Percentiles rank a stretch among this genome's conserved stretches.
These are phyloP conservation scores for Mechanitis messenoides DNA, from an alignment of 2,888 invertebrate species.

Conservation along the genomic window DNA sequence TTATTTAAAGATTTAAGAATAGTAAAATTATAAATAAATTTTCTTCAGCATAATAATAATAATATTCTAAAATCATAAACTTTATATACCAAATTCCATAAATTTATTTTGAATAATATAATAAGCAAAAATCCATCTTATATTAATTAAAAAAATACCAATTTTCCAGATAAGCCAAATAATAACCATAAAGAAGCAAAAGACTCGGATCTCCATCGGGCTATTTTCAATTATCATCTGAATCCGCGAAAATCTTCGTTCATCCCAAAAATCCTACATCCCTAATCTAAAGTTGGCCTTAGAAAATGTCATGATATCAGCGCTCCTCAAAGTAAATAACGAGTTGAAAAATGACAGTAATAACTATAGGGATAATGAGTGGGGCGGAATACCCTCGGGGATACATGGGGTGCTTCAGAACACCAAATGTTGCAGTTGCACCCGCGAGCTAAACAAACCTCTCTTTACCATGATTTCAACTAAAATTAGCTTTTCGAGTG, in stretches of 20 bases:
- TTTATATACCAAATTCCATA: background rate
- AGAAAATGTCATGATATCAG: slow-evolving; percentile 74
- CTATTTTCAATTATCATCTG: slow-evolving; percentile 68
- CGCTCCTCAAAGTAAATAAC: slow-evolving; percentile 74
- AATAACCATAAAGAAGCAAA: slow-evolving; percentile 16
- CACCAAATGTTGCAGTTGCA: slow-evolving; percentile 65
- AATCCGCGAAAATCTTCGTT: slow-evolving; percentile 55
- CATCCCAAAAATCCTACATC: slow-evolving; percentile 57
- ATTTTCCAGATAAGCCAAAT: background rate
- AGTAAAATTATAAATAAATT: no score
- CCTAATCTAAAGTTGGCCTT: slow-evolving; percentile 62
- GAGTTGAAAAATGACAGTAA: slow-evolving; percentile 77
- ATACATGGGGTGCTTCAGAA: slow-evolving; percentile 60
- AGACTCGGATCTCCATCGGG: slow-evolving; percentile 40
- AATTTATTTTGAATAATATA: background rate
- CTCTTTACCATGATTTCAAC: slow-evolving; percentile 20
- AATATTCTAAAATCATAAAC: background rate
- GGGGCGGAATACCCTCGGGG: slow-evolving; percentile 72
- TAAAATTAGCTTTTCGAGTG: slow-evolving; percentile 10
- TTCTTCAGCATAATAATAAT: no score
- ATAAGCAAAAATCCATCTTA: background rate
- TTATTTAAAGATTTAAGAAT: no score
- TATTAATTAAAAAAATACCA: slow-evolving; percentile 1
- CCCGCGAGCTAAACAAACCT: slow-evolving; percentile 55
- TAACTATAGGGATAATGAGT: slow-evolving; percentile 75